These are phyloP conservation scores for Loxodonta africana DNA, from an alignment of 2,113 vertebrate species.

Conservation along the genomic window DNA sequence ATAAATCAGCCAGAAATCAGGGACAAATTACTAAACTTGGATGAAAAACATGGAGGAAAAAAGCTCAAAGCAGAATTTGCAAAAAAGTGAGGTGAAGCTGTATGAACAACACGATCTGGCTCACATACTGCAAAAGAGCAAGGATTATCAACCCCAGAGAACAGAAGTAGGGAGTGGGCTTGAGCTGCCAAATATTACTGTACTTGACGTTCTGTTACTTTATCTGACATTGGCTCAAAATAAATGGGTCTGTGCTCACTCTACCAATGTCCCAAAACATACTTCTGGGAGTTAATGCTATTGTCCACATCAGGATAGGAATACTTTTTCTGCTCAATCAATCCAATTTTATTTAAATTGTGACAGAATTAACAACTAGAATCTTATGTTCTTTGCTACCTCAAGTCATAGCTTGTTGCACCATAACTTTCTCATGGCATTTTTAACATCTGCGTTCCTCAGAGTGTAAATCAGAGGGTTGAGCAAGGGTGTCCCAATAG, in stretches of 20 bases:
- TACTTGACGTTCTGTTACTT: neutral
- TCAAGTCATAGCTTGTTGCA: neutral
- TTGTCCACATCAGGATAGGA: neutral
- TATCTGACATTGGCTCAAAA: neutral
- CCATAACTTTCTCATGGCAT: neutral
- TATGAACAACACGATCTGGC: neutral
- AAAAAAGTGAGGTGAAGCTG: neutral
- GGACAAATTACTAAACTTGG: neutral
- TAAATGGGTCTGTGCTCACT: neutral
- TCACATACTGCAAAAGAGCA: neutral
- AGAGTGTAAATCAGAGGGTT: constrained; percentile 60
- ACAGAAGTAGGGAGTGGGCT: neutral
- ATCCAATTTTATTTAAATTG: neutral
- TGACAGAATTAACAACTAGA: neutral
- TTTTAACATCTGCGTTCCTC: constrained; percentile 55
- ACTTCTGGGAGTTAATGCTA: neutral
- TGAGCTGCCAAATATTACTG: neutral
- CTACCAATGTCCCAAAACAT: neutral
- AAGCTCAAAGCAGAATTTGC: neutral
- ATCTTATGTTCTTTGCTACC: neutral
- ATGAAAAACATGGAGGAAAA: neutral
- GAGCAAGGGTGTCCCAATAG: constrained; percentile 18
- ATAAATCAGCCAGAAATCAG: neutral
- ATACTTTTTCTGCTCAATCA: neutral
- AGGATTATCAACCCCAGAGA: too few relatives aligned